Conservation (phyloP, 2,113 vertebrate genomes). For the Neoarius graeffei region DNA sequence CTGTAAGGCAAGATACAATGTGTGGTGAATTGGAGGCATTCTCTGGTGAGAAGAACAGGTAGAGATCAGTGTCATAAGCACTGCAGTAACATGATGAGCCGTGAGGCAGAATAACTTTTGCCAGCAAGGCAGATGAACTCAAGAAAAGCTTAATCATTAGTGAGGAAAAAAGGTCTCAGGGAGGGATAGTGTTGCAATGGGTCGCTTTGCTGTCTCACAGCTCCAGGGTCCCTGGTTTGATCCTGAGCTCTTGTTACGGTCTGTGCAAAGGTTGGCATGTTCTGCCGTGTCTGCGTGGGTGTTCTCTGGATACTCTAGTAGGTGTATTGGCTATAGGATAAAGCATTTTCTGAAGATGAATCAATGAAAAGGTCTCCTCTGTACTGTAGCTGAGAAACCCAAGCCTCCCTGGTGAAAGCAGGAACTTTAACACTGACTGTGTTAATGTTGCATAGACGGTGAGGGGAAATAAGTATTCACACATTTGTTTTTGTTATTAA, state of each 20-base stretch:
- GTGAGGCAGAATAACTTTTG: constrained; percentile 10
- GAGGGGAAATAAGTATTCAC: neutral
- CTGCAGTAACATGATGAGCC: neutral
- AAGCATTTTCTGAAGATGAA: neutral
- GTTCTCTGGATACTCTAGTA: neutral
- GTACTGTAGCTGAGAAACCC: neutral
- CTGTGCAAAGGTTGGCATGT: neutral
- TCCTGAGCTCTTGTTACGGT: neutral
- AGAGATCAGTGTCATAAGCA: neutral
- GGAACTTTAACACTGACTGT: neutral
- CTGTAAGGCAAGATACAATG: neutral
- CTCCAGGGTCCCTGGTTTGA: constrained; percentile 12
- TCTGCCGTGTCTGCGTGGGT: neutral
- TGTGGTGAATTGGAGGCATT: neutral
- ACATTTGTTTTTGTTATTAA: neutral
- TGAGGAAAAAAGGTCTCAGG: neutral
- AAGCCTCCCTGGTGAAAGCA: neutral
- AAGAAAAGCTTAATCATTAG: neutral
- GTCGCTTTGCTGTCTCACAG: neutral
- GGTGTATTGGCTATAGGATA: neutral
- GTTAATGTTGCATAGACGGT: neutral
- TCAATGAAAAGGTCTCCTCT: neutral
- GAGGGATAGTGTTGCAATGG: neutral
- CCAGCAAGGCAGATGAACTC: neutral
- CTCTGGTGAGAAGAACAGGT: neutral